phyloP scores from a whole-genome alignment of 2,888 invertebrate genomes.

The Slavum lentiscoides region DNA sequence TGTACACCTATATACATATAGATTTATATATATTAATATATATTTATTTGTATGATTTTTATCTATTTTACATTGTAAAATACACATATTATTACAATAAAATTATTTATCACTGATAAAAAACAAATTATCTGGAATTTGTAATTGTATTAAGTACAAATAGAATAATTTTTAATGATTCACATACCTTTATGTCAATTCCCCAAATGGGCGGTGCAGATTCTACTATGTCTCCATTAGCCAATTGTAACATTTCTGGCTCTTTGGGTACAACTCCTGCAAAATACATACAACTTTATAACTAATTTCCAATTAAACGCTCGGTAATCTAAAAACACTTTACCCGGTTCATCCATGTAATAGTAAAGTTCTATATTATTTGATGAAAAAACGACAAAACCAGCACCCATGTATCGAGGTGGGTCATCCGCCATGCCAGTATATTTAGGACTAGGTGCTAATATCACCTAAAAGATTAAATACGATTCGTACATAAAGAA shows the following conservation, averaged over 20 bases:
- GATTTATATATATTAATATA: too few species aligned
- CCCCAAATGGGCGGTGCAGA: slow-evolving; percentile 95
- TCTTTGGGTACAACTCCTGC: slow-evolving; percentile 81
- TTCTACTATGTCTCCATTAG: slow-evolving; percentile 91
- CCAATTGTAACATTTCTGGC: slow-evolving; percentile 84
- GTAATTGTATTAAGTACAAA: too few species aligned
- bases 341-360: slow-evolving; percentile 95
- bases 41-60: too few species aligned
- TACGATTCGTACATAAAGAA: slow-evolving; percentile 21
- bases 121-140: too few species aligned
- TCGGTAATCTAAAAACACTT: slow-evolving; percentile 15
- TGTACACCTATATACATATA: too few species aligned
- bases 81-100: neutral
- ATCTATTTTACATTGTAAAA: neutral
- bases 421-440: slow-evolving; percentile 92
- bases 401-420: slow-evolving; percentile 96
- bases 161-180: neutral
- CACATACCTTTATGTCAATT: slow-evolving; percentile 78
- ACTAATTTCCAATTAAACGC: neutral
- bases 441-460: slow-evolving; percentile 95
- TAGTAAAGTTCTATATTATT: slow-evolving; percentile 93
- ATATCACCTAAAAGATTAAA: slow-evolving; percentile 67
- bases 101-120: neutral
- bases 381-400: slow-evolving; percentile 94
- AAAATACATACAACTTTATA: slow-evolving; percentile 8